Base-by-base conservation (phyloP, 2,888 invertebrate genomes). In the Tenthredo mesomela region DNA sequence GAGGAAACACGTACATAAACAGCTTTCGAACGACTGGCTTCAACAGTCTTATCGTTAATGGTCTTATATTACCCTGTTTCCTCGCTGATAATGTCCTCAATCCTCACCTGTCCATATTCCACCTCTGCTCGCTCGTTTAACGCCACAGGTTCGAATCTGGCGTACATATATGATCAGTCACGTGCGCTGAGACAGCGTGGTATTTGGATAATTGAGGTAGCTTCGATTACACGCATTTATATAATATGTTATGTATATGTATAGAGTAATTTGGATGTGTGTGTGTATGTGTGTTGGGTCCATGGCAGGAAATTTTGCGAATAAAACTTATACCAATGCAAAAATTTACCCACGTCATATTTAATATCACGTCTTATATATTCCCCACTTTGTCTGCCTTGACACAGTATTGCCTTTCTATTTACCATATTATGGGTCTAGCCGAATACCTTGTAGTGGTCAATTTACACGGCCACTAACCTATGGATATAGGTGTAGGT, bases 331-430 rank as follows among this genome's bases (percentile, higher is more conserved):
- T 6, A 54, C n/a, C 54, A 2, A n/a, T 54, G n/a, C n/a, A 54
- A 54, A 54, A 54, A 54, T 54, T 7, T 7, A 54, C 1, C 67
- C 29, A 67, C 67, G 15, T 25, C 15, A 10, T 67, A 10, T 67
- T 29, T 6, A 15, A 15, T 54, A n/a, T 7, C n/a, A 15, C 47
- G 12, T 50, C 18, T 50, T 37, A 37, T n/a, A n/a, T n/a, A n/a
- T 37, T 15, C 15, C n/a, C 47, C 78, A 33, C 29, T 47, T 25
- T 12, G 21, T 18, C 15, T 58, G 37, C 54, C 50, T 54, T 58
- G 78, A 78, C 50, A 78, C 47, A 78, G 25, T 37, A 37, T 54
- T 58, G 54, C 78, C 78, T 78, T 78, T 78, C 78, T 78, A 78
- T 58, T 78, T 54, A 78, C 33, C 78, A 58, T 54, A 33, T 25